Percentiles rank a stretch among this genome's conserved stretches.
Conservation (phyloP, 2,113 vertebrate genomes). For the Astur gentilis region DNA sequence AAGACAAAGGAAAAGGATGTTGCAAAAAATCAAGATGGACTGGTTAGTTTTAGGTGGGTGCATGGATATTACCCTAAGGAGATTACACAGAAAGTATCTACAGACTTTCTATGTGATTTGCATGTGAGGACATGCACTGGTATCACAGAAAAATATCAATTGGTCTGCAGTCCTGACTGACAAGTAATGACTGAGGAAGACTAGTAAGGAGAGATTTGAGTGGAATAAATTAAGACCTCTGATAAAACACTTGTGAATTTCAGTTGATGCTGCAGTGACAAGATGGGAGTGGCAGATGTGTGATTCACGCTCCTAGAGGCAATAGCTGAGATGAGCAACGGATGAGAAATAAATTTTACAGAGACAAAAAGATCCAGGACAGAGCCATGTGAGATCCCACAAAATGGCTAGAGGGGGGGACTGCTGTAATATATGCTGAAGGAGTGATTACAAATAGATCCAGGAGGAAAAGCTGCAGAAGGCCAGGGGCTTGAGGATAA, state of each 20-base stretch:
- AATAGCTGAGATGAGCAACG: not conserved
- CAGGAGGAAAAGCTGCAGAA: not conserved
- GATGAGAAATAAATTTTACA: not conserved
- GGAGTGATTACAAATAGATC: not conserved
- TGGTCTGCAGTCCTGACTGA: not conserved
- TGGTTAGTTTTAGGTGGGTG: not conserved
- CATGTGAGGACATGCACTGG: not conserved
- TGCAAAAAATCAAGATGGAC: not conserved
- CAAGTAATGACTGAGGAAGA: not conserved
- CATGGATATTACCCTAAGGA: not conserved
- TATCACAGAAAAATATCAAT: not conserved
- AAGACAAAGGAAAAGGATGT: not conserved
- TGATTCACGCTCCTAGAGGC: not conserved
- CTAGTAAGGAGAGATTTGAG: not conserved
- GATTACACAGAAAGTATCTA: not conserved
- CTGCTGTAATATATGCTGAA: not conserved
- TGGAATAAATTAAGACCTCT: not conserved
- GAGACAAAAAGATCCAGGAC: not conserved
- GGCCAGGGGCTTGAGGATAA: not conserved
- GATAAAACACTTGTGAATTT: not conserved
- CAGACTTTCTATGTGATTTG: not conserved
- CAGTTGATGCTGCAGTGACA: not conserved
- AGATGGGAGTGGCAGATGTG: not conserved
- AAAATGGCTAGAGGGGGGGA: not conserved
- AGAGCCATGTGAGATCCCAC: not conserved